phyloP scores from a whole-genome alignment of 2,113 vertebrate species.

The Hepsetus odoe region DNA sequence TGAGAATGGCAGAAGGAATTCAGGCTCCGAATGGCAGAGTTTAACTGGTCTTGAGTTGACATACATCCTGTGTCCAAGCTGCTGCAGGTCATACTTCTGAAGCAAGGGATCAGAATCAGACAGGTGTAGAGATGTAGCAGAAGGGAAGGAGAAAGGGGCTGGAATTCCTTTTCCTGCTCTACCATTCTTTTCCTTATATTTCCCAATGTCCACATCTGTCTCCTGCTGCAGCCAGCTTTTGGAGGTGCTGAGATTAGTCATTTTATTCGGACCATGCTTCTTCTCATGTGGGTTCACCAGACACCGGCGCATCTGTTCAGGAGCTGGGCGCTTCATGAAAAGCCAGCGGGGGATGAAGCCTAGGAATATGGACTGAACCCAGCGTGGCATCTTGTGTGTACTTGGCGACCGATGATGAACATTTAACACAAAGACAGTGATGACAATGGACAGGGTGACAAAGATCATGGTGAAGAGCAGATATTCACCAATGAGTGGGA shows the following conservation, averaged over 20 bases:
- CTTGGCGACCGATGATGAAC: constrained; percentile 85
- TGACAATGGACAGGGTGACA: constrained; percentile 86
- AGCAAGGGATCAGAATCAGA: constrained; percentile 42
- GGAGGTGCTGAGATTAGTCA: constrained; percentile 34
- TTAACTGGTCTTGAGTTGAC: constrained; percentile 4
- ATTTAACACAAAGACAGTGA: constrained; percentile 87
- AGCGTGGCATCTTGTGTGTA: constrained; percentile 85
- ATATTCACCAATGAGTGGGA: constrained; percentile 91
- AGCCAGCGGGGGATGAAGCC: constrained; percentile 53
- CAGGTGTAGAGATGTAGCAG: constrained; percentile 24
- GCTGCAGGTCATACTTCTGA: constrained; percentile 45
- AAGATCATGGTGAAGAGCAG: constrained; percentile 91
- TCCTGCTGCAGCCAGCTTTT: constrained; percentile 54
- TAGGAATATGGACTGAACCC: constrained; percentile 74
- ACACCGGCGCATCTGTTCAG: constrained; percentile 2
- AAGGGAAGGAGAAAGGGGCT: constrained; percentile 10
- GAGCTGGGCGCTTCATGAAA: constrained; percentile 53
- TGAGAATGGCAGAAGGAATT: constrained; percentile 61
- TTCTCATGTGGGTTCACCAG: constrained; percentile 18
- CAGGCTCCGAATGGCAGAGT: not conserved
- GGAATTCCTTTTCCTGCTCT: not conserved
- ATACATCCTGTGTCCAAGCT: constrained; percentile 32
- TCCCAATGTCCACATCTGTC: constrained; percentile 34
- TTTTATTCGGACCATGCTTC: not conserved
- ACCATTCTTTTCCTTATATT: constrained; percentile 13